Conservation (phyloP, 2,113 vertebrate species). For the Brachypteracias leptosomus region DNA sequence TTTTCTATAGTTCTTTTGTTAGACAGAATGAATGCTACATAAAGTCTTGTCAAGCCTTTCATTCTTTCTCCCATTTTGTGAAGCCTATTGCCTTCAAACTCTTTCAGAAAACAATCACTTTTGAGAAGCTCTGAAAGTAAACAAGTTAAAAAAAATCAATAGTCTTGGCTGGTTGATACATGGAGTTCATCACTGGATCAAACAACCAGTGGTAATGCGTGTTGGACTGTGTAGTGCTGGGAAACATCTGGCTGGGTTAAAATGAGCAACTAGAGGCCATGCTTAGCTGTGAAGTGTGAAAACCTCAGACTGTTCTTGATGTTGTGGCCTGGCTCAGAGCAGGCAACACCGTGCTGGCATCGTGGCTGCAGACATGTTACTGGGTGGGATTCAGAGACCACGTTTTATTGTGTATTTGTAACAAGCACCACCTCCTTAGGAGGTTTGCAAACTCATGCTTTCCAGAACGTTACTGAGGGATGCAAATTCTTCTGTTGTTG, state of each 20-base stretch:
- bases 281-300: background rate
- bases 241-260: background rate
- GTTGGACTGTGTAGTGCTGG: background rate
- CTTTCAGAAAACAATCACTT: background rate
- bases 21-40: background rate
- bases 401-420: background rate
- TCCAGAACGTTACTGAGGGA: background rate
- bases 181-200: background rate
- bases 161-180: background rate
- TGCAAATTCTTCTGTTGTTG: background rate
- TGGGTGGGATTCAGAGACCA: accelerated
- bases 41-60: background rate
- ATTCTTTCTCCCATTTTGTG: background rate
- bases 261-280: background rate
- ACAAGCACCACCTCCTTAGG: background rate
- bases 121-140: constrained; percentile 13
- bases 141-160: background rate
- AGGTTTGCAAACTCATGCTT: background rate
- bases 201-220: background rate
- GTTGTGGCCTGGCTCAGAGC: background rate
- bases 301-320: background rate
- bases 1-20: constrained; percentile 21
- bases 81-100: background rate
- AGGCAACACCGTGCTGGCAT: background rate
- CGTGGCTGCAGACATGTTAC: accelerated